A percentile compares a stretch with the other conserved stretches of the same genome.
phyloP scores from a whole-genome alignment of 2,113 vertebrate species.

The Pungitius pungitius region DNA sequence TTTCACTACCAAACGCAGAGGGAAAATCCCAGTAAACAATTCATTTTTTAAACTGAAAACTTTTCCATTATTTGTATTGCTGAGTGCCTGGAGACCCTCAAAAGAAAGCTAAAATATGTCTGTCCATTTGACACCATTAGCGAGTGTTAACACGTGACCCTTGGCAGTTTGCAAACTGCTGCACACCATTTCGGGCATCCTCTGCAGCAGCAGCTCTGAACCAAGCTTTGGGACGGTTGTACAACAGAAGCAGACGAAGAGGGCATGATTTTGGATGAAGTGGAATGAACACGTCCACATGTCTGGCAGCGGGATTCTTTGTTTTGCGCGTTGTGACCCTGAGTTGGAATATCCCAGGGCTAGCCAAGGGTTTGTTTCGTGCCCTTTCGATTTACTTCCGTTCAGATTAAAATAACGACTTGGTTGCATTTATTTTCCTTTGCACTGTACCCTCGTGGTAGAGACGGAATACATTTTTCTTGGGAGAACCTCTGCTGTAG shows the following conservation, averaged over 20 bases:
- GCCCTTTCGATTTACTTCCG: constrained; percentile 46
- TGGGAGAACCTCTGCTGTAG: neutral
- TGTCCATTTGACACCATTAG: constrained; percentile 80
- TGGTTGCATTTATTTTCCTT: constrained; percentile 10
- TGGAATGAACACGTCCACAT: constrained; percentile 64
- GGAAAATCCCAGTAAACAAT: neutral
- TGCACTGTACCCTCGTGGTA: constrained; percentile 13
- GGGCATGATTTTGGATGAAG: constrained; percentile 70
- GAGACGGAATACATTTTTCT: constrained; percentile 12
- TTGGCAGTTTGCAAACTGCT: constrained; percentile 64
- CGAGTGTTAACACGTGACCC: constrained; percentile 76
- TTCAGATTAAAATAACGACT: constrained; percentile 47
- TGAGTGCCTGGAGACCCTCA: constrained; percentile 41
- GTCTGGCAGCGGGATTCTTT: constrained; percentile 48
- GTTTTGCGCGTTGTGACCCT: constrained; percentile 65
- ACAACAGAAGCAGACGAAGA: constrained; percentile 55
- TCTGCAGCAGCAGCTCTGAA: constrained; percentile 34
- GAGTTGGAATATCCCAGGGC: constrained; percentile 56
- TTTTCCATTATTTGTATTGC: constrained; percentile 33
- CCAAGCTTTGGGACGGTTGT: constrained; percentile 57
- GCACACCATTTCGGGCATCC: constrained; percentile 62
- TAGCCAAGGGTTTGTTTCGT: constrained; percentile 44
- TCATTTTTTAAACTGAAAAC: neutral
- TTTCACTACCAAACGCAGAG: neutral
- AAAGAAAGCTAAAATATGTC: constrained; percentile 73